Conservation (phyloP, 2,797 vertebrate species). For the Xenopus petersii region DNA sequence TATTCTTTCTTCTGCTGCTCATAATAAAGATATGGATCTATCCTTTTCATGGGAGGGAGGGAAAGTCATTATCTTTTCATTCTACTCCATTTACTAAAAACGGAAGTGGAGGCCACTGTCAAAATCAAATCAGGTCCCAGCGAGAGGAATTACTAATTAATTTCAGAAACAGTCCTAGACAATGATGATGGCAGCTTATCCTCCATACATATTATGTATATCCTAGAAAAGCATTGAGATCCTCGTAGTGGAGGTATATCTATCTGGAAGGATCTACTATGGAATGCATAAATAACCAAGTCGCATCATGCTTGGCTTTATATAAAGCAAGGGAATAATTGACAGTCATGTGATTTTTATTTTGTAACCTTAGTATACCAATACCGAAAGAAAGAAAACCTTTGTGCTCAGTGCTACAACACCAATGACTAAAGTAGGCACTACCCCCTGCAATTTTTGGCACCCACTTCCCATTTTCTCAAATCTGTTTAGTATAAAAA, state of each 20-base stretch:
- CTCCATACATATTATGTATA: neutral
- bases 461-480: no score
- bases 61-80: constrained; percentile 12
- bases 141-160: constrained; percentile 4
- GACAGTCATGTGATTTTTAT: no score
- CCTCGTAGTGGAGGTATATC: no score
- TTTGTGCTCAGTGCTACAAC: no score
- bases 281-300: no score
- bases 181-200: neutral
- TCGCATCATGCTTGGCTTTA: no score
- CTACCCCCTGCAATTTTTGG: no score
- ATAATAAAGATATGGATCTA: constrained; percentile 21
- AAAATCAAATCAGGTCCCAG: constrained; percentile 11
- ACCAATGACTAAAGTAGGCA: no score
- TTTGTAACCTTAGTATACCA: no score
- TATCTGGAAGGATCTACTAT: neutral
- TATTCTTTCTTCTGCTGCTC: constrained; percentile 18
- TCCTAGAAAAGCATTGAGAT: neutral
- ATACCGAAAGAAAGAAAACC: no score
- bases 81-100: constrained; percentile 10
- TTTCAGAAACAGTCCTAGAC: constrained; percentile 5
- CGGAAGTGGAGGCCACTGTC: neutral
- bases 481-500: no score
- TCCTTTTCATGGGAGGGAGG: neutral
- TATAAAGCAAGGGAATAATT: no score